A percentile compares a stretch with the other conserved stretches of the same genome.
phyloP scores from a whole-genome alignment of 2,888 invertebrate species.

The Melinaea marsaeus region DNA sequence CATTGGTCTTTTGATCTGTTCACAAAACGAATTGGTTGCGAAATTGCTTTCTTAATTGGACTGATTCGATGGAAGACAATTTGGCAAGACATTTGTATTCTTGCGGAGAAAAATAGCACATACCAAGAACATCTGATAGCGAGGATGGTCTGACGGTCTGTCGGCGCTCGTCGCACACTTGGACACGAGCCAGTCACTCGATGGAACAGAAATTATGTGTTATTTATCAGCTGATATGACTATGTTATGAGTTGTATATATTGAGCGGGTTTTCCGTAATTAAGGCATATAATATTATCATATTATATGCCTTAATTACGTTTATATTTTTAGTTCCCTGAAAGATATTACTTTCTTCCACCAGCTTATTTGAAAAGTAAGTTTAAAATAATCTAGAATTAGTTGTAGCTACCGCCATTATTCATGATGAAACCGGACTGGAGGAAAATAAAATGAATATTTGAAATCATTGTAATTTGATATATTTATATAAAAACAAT shows the following conservation, averaged over 20 bases:
- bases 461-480: no score
- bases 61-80: conserved; percentile 74
- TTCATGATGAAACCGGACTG: no score
- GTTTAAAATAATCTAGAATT: no score
- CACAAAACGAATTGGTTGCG: conserved; percentile 51
- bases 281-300: no score
- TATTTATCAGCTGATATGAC: conserved; percentile 33
- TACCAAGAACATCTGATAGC: conserved; percentile 71
- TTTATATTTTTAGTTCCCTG: no score
- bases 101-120: conserved; percentile 73
- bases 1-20: conserved; percentile 44
- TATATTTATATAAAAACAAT: no score
- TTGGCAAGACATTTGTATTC: conserved; percentile 78
- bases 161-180: conserved; percentile 53
- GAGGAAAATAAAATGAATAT: no score
- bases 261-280: neutral
- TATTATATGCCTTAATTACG: no score
- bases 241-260: conserved; percentile 15
- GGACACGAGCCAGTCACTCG: conserved; percentile 70
- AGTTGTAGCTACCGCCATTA: no score
- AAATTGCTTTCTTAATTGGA: conserved; percentile 77
- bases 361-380: no score
- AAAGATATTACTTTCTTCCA: no score
- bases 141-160: conserved; percentile 46
- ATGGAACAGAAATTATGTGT: conserved; percentile 63